Base-by-base conservation (phyloP, 2,888 invertebrate genomes). In the Troilus luridus region DNA sequence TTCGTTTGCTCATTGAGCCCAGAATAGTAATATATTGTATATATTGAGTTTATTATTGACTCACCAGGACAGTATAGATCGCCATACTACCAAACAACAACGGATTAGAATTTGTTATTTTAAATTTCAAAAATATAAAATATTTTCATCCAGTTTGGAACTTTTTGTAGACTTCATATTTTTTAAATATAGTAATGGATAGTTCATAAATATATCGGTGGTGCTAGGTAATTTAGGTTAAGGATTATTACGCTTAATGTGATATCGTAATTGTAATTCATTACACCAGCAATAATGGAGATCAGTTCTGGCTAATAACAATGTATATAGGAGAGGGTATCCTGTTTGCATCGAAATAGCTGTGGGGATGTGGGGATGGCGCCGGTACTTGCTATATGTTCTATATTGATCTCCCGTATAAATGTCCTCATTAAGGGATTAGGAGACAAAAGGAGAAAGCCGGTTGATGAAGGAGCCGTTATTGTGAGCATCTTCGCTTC, bases 341-440 rank as follows among this genome's bases (percentile, higher is more conserved):
- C 67, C 72, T 77, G 72, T 77, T 77, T 77, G 72, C 41, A 77
- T 77, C 8, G 72, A 41, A 77, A 77, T 77, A 24, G 72, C 72
- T 77, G 17, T 41, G 3, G 27, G 9, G 27, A 41, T 77, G 17
- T 41, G 3, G 27, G 9, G 27, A 41, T 41, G 17, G 72, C 6
- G 19, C 7, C 10, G 72, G 27, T 77, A 77, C 17, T 77, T 77
- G 72, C 8, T 77, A 77, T 77, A 77, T 77, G 72, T 77, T 77
- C 72, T 41, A 41, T 77, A 77, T 77, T 19, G 72, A 77, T 41
- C 72, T 41, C 8, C 19, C 72, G 27, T 77, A 77, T 77, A 77
- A 77, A 77, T 77, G 72, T 77, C 19, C 72, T 77, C 72, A 77
- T 77, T 77, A 77, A 24, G 41, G 72, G 72, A 77, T 77, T 77